A percentile compares a stretch with the other conserved stretches of the same genome.
phyloP scores from a whole-genome alignment of 1,140 invertebrate species.

The Conus betulinus region DNA sequence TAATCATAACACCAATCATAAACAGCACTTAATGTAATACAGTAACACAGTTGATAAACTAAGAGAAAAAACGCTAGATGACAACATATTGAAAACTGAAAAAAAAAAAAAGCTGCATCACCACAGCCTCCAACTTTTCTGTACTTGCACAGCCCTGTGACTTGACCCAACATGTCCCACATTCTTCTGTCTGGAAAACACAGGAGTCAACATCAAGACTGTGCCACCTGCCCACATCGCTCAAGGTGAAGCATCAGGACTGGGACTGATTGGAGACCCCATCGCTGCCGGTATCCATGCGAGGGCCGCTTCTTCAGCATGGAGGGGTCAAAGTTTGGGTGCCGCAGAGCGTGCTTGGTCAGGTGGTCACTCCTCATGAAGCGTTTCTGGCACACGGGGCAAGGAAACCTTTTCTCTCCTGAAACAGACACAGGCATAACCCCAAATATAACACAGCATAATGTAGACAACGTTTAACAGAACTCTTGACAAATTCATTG shows the following conservation, averaged over 20 bases:
- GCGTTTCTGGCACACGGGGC: conserved; percentile 88
- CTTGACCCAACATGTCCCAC: background rate
- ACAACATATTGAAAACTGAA: background rate
- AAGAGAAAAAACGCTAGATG: background rate
- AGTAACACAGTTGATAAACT: background rate
- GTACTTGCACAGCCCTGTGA: background rate
- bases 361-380: conserved; percentile 89
- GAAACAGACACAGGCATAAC: background rate
- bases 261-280: conserved; percentile 44
- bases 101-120: background rate
- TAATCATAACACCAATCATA: background rate
- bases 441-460: no score
- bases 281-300: conserved; percentile 40
- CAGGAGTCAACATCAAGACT: background rate
- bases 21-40: background rate
- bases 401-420: conserved; percentile 94
- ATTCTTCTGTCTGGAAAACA: background rate
- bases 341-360: conserved; percentile 75
- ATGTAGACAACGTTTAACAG: no score
- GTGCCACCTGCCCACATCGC: background rate
- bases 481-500: no score
- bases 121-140: background rate
- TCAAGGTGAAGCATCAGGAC: conserved; percentile 46
- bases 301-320: conserved; percentile 53
- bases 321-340: conserved; percentile 69